Conservation (phyloP, 2,113 vertebrate species). For the Oreochromis aureus region DNA sequence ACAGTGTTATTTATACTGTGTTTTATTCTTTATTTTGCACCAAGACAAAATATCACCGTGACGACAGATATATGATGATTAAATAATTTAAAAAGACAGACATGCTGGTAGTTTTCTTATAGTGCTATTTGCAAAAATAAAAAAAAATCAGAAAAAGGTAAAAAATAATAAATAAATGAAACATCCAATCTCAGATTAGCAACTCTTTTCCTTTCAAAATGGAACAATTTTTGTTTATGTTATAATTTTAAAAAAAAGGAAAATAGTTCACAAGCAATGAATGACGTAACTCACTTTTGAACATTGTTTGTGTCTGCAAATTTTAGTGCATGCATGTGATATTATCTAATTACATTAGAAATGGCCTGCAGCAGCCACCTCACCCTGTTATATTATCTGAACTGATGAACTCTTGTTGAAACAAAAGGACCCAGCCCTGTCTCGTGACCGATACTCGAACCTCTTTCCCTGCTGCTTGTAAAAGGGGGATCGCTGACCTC, state of each 20-base stretch:
- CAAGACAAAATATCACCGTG: not conserved
- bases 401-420: constrained; percentile 30
- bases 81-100: not conserved
- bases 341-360: constrained; percentile 13
- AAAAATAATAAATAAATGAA: not conserved
- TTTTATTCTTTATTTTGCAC: not conserved
- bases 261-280: not conserved
- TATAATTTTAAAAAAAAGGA: accelerated
- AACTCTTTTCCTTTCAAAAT: not conserved
- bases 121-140: not conserved
- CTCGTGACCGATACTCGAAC: constrained; percentile 58
- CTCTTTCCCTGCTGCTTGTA: constrained; percentile 49
- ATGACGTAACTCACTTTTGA: not conserved
- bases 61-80: not conserved
- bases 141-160: not conserved
- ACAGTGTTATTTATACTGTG: not conserved
- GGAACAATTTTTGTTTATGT: not conserved
- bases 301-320: not conserved
- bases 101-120: not conserved
- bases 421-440: constrained; percentile 33
- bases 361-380: constrained; percentile 8
- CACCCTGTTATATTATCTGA: constrained; percentile 24
- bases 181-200: not conserved
- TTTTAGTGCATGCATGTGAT: not conserved
- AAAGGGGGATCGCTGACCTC: constrained; percentile 44